Percentiles rank a stretch among this genome's conserved stretches.
phyloP scores from a whole-genome alignment of 2,888 invertebrate genomes.

The Tipula lateralis region DNA sequence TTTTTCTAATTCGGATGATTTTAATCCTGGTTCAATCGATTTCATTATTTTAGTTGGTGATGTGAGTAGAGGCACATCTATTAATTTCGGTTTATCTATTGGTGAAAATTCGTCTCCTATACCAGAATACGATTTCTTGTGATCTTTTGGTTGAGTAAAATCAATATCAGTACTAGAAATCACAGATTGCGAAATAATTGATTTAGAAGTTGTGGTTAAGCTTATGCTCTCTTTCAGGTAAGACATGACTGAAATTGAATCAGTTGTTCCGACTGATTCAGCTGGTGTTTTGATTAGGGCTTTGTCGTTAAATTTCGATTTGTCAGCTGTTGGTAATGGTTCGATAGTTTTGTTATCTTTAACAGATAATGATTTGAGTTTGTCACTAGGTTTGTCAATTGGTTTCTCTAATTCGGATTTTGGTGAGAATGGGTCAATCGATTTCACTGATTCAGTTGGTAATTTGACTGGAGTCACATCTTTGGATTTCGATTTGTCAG shows the following conservation, averaged over 20 bases:
- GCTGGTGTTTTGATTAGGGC: neutral
- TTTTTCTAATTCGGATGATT: neutral
- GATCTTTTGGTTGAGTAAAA: too few relatives aligned
- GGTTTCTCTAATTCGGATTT: too few relatives aligned
- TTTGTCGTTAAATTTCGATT: neutral
- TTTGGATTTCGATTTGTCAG: neutral
- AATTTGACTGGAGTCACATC: neutral
- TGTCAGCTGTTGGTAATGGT: neutral
- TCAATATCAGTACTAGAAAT: too few relatives aligned
- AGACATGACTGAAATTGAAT: neutral
- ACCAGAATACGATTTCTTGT: neutral
- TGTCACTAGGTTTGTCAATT: too few relatives aligned
- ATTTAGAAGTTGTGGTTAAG: too few relatives aligned
- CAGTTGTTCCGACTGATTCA: neutral
- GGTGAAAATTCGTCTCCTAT: neutral
- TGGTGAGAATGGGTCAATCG: too few relatives aligned
- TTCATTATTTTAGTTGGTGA: neutral
- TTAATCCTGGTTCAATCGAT: neutral
- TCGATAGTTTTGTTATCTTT: too few relatives aligned
- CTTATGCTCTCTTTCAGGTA: too few relatives aligned
- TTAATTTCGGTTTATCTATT: neutral
- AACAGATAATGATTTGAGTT: too few relatives aligned
- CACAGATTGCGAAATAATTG: neutral
- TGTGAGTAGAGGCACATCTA: neutral
- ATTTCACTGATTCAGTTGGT: too few relatives aligned